Base-by-base conservation (phyloP, 2,888 invertebrate genomes). In the Eupithecia inturbata region DNA sequence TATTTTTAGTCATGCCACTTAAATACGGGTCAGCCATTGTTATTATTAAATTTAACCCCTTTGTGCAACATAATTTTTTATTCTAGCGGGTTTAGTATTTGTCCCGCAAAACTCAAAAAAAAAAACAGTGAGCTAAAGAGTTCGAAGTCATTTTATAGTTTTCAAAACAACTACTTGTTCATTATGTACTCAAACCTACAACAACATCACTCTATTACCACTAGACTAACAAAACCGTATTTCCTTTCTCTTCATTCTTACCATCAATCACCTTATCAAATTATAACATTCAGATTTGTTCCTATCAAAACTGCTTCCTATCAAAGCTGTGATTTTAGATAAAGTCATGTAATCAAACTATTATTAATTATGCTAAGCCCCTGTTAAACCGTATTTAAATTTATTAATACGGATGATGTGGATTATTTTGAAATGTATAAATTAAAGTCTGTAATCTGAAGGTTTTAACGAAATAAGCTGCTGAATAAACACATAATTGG, bases 381-480 rank as follows among this genome's bases (percentile, higher is more conserved):
- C 19, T n/a, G 45, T 19, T 45, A n/a, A 45, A n/a, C 45, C 28
- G 16, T 62, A 16, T 62, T 10, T 33, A 63, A 33, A 19, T 63
- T 63, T 33, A 63, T n/a, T 33, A 33, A 10, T 33, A 33, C 33
- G 63, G 16, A 28, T 63, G n/a, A 0, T 31, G 31, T 31, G 49
- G 72, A 75, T 75, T 71, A 73, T 75, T 75, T 70, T 66, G 70
- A 33, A 66, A 75, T 73, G 72, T 68, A 75, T 73, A 73, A 72
- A 75, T 75, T 71, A 75, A 70, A 67, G 36, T 57, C 31, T 64
- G 62, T 2, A 62, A 64, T 26, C 67, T 36, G 63, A 45, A 41
- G 41, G 67, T 70, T 68, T 67, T 67, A 60, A 68, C 22, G 49
- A 31, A 64, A 72, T 75, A 75, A 73, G 68, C 75, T 70, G 41